Base-by-base conservation (phyloP, 2,797 vertebrate species). In the Sorex maritimensis region DNA sequence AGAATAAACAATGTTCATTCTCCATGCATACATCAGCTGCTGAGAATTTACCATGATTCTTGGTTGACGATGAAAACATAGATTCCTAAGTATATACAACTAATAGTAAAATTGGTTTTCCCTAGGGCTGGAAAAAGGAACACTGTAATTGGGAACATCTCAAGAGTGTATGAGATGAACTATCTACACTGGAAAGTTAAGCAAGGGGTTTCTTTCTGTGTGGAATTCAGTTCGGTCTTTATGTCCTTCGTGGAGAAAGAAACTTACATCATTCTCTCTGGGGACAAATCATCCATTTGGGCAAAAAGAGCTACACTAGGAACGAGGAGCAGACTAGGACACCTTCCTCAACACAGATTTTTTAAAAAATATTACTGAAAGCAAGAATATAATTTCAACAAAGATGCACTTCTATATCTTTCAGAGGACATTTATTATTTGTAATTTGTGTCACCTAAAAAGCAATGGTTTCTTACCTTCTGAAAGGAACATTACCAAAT, bases 61-160 rank as follows among this genome's bases (percentile, higher is more conserved):
- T 88, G 67, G 63, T 87, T 87, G 78, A 93, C 91, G 93, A 94
- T 88, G 93, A 95, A 96, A 96, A 93, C 90, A 92, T 30, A 65
- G 78, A 86, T 63, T 93, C 28, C 41, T 49, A 78, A 93, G 91
- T 89, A 58, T 86, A 77, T 81, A 86, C 85, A n/a, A 93, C 91
- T 94, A 88, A 95, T 58, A 94, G 92, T 91, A 93, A 97, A 96
- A 96, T 58, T 90, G 95, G 91, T 93, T 96, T 96, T 96, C 92
- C 93, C 93, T 93, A 75, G 82, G 92, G 91, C 49, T 68, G 38
- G 88, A 49, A 73, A 92, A 96, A 92, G 84, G 87, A 95, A 82
- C 73, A 71, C 44, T 93, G 5, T 90, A 96, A 95, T 71, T 96
- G 93, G 88, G 94, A 95, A 96, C 91, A 93, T 69, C 93, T 83